A percentile compares a stretch with the other conserved stretches of the same genome.
These are phyloP conservation scores for Corythoichthys intestinalis DNA, from an alignment of 2,113 vertebrate species.

Conservation along the genomic window DNA sequence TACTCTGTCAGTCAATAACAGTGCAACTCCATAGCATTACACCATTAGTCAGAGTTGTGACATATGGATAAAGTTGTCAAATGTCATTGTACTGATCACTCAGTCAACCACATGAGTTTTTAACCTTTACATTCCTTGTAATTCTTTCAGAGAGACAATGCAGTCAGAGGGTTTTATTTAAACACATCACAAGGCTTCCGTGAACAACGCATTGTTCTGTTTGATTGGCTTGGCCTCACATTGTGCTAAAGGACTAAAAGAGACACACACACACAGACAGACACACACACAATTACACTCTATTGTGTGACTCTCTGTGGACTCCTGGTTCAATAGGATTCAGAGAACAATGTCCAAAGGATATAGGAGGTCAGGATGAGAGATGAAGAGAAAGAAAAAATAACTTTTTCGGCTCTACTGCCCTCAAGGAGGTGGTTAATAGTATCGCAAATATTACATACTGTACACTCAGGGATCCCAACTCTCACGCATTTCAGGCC, in stretches of 20 bases:
- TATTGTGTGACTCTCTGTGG: conserved; percentile 61
- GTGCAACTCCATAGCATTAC: neutral
- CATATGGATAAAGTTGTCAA: neutral
- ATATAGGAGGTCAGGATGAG: conserved; percentile 64
- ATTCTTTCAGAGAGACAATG: conserved; percentile 30
- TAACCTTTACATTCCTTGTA: conserved; percentile 8
- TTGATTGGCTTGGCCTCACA: conserved; percentile 63
- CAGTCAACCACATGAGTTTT: conserved; percentile 18
- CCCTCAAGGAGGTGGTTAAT: conserved; percentile 41
- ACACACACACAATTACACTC: conserved; percentile 42
- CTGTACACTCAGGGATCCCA: neutral
- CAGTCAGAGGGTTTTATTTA: conserved; percentile 34
- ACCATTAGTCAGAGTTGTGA: neutral
- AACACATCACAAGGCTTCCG: conserved; percentile 53
- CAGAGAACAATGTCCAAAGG: conserved; percentile 66
- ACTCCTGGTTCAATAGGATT: conserved; percentile 67
- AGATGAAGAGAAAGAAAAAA: conserved; percentile 27
- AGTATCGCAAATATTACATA: conserved; percentile 25
- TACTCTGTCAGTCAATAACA: neutral
- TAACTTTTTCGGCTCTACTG: conserved; percentile 49
- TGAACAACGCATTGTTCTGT: conserved; percentile 47
- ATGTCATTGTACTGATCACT: conserved; percentile 1
- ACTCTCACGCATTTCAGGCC: neutral
- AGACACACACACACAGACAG: conserved; percentile 9
- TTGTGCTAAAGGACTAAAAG: conserved; percentile 26